These are phyloP conservation scores for Cairina moschata DNA, from an alignment of 2,113 vertebrate genomes.

Conservation along the genomic window DNA sequence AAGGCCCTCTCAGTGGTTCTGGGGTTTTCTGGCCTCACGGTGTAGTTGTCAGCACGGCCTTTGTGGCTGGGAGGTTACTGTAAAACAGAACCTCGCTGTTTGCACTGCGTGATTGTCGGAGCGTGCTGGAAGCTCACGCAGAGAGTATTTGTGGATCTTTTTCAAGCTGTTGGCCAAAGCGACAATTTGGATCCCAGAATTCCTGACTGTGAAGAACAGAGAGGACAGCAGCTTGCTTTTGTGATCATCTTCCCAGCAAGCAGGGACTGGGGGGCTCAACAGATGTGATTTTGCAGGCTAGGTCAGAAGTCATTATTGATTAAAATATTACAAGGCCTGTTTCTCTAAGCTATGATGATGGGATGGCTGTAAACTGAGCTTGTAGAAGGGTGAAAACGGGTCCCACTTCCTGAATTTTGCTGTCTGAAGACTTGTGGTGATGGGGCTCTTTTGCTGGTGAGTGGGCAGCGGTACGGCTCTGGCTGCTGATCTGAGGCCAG, in stretches of 20 bases:
- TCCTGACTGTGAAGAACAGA: background rate
- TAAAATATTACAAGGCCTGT: background rate
- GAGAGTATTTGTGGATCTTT: background rate
- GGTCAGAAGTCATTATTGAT: background rate
- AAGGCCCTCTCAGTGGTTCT: background rate
- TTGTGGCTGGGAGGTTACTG: background rate
- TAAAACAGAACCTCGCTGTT: background rate
- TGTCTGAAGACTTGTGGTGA: background rate
- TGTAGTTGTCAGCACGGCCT: background rate
- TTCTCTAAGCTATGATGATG: background rate
- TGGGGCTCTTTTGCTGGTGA: background rate
- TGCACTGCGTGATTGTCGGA: background rate
- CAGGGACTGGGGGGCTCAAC: background rate
- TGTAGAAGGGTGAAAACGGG: background rate
- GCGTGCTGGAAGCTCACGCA: background rate
- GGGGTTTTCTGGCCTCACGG: background rate
- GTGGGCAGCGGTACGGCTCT: background rate
- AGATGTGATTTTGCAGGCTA: background rate
- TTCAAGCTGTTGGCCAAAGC: background rate
- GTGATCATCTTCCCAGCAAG: background rate
- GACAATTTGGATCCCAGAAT: background rate
- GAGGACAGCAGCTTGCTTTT: background rate
- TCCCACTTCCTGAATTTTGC: accelerated
- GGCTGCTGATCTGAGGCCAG: background rate
- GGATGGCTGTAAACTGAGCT: background rate